These are phyloP conservation scores for Hydrocynus forskahlii DNA, from an alignment of 2,797 vertebrate species.

Conservation along the genomic window DNA sequence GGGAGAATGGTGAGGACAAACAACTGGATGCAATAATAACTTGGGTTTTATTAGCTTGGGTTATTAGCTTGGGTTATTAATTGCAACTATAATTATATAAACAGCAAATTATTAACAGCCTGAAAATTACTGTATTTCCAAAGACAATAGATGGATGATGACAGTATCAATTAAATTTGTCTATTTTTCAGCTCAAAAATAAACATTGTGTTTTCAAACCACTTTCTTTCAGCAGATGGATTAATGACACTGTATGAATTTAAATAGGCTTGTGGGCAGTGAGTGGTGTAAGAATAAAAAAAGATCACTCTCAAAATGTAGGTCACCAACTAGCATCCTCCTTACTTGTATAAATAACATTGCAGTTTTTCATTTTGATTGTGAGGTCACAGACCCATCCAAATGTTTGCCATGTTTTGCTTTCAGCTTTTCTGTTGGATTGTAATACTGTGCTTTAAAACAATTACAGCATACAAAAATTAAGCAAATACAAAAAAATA, in stretches of 20 bases:
- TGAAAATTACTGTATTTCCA: too few relatives aligned
- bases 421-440: not conserved
- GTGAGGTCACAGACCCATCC: not conserved
- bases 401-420: not conserved
- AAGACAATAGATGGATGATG: too few relatives aligned
- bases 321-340: not conserved
- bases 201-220: not conserved
- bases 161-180: too few relatives aligned
- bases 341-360: not conserved
- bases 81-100: too few relatives aligned
- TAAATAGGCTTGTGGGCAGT: constrained; percentile 6
- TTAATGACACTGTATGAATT: not conserved
- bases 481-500: not conserved
- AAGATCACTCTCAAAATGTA: constrained; percentile 1
- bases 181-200: not conserved
- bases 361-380: not conserved
- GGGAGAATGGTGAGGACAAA: not conserved
- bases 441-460: not conserved
- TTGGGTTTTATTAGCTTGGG: too few relatives aligned
- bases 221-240: constrained; percentile 6
- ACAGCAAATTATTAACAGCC: too few relatives aligned
- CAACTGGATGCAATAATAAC: too few relatives aligned
- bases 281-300: constrained; percentile 7
- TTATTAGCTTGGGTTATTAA: too few relatives aligned
- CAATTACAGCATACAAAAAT: too few relatives aligned